Conservation (phyloP, 2,797 vertebrate genomes). For the Protosalanx chinensis region DNA sequence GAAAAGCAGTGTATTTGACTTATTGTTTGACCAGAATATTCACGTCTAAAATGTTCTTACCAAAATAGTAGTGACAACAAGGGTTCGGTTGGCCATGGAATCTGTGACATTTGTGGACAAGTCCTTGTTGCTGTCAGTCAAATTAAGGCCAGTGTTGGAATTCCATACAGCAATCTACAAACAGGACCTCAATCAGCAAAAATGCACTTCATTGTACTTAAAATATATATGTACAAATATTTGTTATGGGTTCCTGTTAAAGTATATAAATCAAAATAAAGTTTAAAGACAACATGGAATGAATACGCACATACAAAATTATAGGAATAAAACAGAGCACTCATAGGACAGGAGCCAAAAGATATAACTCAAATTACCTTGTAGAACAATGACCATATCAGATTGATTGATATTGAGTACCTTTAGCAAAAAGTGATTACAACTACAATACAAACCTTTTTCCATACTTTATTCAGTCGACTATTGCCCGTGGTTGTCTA, state of each 20-base stretch:
- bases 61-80: constrained; percentile 96
- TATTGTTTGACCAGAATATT: background rate
- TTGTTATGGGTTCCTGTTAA: background rate
- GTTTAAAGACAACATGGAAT: too few relatives aligned
- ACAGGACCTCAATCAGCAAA: constrained; percentile 9
- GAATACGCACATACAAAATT: too few relatives aligned
- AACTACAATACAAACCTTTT: constrained; percentile 88
- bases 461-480: constrained; percentile 94
- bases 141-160: constrained; percentile 92
- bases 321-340: too few relatives aligned
- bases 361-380: background rate
- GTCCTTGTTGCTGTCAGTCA: constrained; percentile 87
- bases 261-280: too few relatives aligned
- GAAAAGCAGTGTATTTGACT: background rate
- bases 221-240: too few relatives aligned
- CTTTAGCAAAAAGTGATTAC: background rate
- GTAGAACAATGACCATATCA: background rate
- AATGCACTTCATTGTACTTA: background rate
- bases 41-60: constrained; percentile 55
- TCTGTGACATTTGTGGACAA: constrained; percentile 85
- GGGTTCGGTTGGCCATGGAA: constrained; percentile 91
- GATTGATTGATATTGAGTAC: background rate
- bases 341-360: too few relatives aligned
- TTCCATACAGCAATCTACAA: constrained; percentile 95
- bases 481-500: constrained; percentile 83